phyloP scores from a whole-genome alignment of 2,797 vertebrate species.

The Dipus sagitta region DNA sequence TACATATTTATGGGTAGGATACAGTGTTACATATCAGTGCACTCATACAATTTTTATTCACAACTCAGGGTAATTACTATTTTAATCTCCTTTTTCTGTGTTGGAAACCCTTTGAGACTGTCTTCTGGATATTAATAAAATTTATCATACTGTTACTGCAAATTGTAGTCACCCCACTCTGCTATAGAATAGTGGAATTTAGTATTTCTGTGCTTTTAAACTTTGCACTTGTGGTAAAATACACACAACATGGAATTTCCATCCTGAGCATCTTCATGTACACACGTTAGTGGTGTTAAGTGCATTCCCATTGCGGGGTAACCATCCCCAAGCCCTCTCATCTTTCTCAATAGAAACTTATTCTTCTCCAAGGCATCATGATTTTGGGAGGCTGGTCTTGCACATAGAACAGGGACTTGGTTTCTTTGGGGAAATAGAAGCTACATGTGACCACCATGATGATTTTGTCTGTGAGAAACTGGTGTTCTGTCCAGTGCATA shows the following conservation, averaged over 20 bases:
- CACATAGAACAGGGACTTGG: background rate
- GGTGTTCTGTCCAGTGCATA: fast-evolving
- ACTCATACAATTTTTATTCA: too few relatives aligned
- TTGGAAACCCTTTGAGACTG: background rate
- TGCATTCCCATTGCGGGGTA: fast-evolving
- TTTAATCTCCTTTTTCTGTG: background rate
- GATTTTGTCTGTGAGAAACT: background rate
- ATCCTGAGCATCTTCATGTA: background rate
- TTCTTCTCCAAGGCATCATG: fast-evolving
- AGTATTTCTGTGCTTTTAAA: background rate
- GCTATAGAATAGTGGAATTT: background rate
- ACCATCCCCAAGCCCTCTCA: background rate
- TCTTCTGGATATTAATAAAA: background rate
- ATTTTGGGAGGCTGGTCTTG: fast-evolving
- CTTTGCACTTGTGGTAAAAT: background rate
- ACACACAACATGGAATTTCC: background rate
- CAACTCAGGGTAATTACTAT: background rate
- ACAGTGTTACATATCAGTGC: background rate
- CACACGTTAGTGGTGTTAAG: too few relatives aligned
- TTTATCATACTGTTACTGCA: background rate
- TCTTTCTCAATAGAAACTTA: background rate
- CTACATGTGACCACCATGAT: background rate
- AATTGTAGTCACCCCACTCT: background rate
- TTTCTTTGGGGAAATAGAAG: background rate
- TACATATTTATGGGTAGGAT: background rate